Evolutionary conservation across 2,113 vertebrate species (phyloP), one percentile per base, ranked within the genome.

Genomic region (Centropus unirufus): DNA sequence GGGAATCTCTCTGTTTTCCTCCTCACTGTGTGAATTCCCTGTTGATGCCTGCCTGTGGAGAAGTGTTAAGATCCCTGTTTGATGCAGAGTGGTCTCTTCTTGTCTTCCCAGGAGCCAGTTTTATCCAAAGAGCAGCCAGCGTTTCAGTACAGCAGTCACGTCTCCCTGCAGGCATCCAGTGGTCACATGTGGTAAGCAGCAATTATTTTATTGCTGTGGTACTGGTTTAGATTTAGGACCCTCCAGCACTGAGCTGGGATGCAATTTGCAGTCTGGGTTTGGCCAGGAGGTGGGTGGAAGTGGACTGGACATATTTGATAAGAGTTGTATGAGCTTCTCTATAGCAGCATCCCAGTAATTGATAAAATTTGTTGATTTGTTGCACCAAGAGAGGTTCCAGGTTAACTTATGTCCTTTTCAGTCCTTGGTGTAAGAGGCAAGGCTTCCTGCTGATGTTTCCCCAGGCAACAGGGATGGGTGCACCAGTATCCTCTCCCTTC

Each of bases 81-180:
- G 57, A 92, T 69, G 34, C 30, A 55, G 55, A 34, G 5, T 19
- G 83, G 19, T 92, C 19, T 93, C 49, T 89, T 63, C 39, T 74
- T 92, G 39, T 58, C 16, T 97, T 78, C 66, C 22, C 96, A 99
- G 99, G 99, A 99, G 91, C 99, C 99, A 6, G 99, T 99, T 92
- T 96, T 99, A 82, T 99, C 99, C 49, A 99, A 99, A 97, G 99
- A 99, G 66, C 99, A 99, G 97, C 99, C 99, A 2, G 99, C 99
- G 1, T 99, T 99, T 97, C 99, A 99, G 97, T 99, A 99, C 93
- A 99, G 99, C 98, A 99, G 99, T 97, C 99, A 99, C 2, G 99
- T 99, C 88, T 99, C 99, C 83, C 97, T 99, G 92, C 99, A 99
- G 85, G 99, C 99, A 26, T 99, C 99, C 91, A 99, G 99, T 42